Percentiles rank a stretch among this genome's conserved stretches.
These are phyloP conservation scores for Ranitomeya imitator DNA, from an alignment of 2,113 vertebrate genomes.

Conservation along the genomic window DNA sequence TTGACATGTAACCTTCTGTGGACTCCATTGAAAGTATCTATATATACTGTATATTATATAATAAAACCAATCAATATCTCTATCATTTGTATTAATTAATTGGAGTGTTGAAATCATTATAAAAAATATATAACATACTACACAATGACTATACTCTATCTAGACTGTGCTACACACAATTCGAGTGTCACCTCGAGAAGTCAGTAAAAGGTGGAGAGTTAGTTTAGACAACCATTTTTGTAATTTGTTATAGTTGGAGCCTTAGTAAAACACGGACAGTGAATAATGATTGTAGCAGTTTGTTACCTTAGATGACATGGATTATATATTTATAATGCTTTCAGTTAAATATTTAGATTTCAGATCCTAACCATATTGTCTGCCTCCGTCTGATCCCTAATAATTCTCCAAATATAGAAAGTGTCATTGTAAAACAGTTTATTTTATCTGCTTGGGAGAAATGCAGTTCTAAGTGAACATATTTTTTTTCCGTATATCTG, in stretches of 20 bases:
- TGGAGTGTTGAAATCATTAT: too few species aligned
- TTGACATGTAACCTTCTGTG: too few species aligned
- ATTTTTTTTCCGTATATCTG: conserved; percentile 9
- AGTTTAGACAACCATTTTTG: neutral
- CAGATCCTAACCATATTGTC: conserved; percentile 26
- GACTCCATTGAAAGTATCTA: too few species aligned
- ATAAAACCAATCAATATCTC: too few species aligned
- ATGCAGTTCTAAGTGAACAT: neutral
- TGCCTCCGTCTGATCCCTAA: neutral
- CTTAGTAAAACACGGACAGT: neutral
- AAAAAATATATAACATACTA: too few species aligned
- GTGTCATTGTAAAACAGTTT: conserved; percentile 35
- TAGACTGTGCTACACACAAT: neutral
- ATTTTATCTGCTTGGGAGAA: neutral
- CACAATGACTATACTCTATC: neutral
- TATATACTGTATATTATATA: neutral
- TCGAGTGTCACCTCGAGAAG: neutral
- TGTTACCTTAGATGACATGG: conserved; percentile 40
- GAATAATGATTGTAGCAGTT: neutral
- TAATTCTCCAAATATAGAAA: conserved; percentile 40
- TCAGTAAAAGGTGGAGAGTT: neutral
- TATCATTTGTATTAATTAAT: too few species aligned
- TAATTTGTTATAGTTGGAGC: neutral
- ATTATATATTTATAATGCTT: neutral
- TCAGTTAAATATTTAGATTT: conserved; percentile 40